Percentiles rank a stretch among this genome's conserved stretches.
Evolutionary conservation across 2,797 vertebrate genomes (phyloP).

Genomic region (Euthynnus affinis): DNA sequence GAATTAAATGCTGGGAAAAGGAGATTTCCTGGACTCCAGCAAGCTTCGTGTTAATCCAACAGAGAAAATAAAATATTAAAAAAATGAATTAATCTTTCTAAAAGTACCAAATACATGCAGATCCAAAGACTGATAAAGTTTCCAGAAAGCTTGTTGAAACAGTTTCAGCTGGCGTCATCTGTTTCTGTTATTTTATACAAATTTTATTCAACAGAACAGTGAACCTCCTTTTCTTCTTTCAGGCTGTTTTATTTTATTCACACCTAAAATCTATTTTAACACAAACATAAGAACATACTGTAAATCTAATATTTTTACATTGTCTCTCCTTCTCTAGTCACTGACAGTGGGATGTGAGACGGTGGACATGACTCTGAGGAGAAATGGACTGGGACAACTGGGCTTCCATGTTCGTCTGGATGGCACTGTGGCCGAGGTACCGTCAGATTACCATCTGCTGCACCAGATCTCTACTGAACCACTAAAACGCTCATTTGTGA

Average conservation of each 20-base stretch:
- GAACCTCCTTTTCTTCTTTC: neutral
- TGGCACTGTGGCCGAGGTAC: conserved; percentile 92
- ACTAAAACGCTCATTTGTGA: neutral
- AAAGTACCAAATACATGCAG: conserved; percentile 25
- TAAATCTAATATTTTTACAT: neutral
- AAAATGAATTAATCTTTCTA: conserved; percentile 43
- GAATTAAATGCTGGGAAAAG: conserved; percentile 47
- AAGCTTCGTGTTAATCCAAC: conserved; percentile 55
- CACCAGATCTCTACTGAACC: conserved; percentile 1
- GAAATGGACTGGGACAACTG: conserved; percentile 95
- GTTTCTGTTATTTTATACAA: neutral
- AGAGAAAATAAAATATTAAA: conserved; percentile 31
- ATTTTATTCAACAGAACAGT: neutral
- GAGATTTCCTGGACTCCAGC: conserved; percentile 45
- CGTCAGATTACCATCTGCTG: conserved; percentile 25
- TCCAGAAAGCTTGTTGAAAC: neutral
- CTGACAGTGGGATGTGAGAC: conserved; percentile 93
- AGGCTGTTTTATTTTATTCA: neutral
- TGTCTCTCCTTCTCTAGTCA: conserved; percentile 75
- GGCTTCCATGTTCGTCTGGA: conserved; percentile 96
- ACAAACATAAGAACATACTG: neutral
- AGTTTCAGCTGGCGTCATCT: neutral
- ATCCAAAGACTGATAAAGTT: neutral
- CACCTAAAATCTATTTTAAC: neutral
- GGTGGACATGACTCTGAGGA: conserved; percentile 94